Evolutionary conservation across 2,797 vertebrate genomes (phyloP), one percentile per base, ranked within the genome.

Genomic region (Gouania willdenowi): DNA sequence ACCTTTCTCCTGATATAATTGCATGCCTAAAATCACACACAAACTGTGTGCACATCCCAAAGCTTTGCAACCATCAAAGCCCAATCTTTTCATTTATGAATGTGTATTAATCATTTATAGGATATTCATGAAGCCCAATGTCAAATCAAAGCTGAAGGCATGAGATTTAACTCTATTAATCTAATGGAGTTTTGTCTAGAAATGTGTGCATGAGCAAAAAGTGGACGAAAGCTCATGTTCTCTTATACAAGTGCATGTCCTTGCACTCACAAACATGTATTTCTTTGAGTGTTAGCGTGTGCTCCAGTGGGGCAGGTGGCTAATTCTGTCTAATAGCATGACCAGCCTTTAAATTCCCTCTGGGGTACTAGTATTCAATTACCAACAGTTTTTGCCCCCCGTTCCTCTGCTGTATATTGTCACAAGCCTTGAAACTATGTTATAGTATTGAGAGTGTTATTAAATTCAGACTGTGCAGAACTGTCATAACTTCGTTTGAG

Each of bases 321-420:
- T 84, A 84, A 84, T 84, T 84, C 69, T 51, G 50, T 71, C 55
- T 80, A 81, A 86, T 82, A 73, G 68, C 66, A 63, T 62, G 71
- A 71, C 62, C 75, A 71, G 73, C 70, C 77, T 75, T 79, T 72
- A 81, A 85, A 71, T 80, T 75, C 57, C 81, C 77, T 57, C 42
- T 62, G 79, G 71, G 75, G 71, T 43, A 52, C 46, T 32, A 43
- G 43, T 66, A 74, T 82, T 84, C 82, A 86, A 79, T 84, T 83
- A 83, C 66, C 43, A 69, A 40, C 50, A 53, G 73, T 76, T 79
- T 73, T 70, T 75, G 75, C 59, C 64, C 64, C 71, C 69, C 12
- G 9, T 42, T 65, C 37, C 41, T 71, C 62, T 56, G 41, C 70
- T 56, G 56, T 55, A 62, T 44, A 51, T 51, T 51, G 65, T 76